Percentiles rank a stretch among this genome's conserved stretches.
These are phyloP conservation scores for Agrochola lychnidis DNA, from an alignment of 2,888 invertebrate species.

Conservation along the genomic window DNA sequence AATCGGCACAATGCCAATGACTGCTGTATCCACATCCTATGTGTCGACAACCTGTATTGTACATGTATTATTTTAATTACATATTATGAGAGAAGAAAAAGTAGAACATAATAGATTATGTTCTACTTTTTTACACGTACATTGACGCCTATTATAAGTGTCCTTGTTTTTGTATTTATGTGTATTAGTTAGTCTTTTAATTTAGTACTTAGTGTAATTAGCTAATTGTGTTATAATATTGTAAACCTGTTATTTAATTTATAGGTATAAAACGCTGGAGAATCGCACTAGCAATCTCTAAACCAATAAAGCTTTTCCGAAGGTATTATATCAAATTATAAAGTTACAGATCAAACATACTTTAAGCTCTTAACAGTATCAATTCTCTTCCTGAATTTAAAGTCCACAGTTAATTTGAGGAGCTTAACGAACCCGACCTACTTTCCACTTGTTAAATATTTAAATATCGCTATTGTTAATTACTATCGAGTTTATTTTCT, in stretches of 20 bases:
- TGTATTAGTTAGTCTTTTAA: no score
- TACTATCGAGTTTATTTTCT: slow-evolving; percentile 2
- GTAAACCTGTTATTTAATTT: not conserved
- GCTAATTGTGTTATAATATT: no score
- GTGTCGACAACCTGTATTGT: no score
- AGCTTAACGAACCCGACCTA: slow-evolving; percentile 42
- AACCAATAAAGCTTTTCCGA: not conserved
- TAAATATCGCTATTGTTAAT: slow-evolving; percentile 16
- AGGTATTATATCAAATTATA: not conserved
- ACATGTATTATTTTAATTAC: no score
- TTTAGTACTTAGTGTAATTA: no score
- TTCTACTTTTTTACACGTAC: no score
- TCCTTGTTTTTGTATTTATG: no score
- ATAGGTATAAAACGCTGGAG: not conserved
- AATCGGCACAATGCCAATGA: no score
- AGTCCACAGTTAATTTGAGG: slow-evolving; percentile 34
- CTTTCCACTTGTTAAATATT: slow-evolving; percentile 48
- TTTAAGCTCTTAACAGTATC: slow-evolving; percentile 41
- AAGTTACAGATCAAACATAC: slow-evolving; percentile 30
- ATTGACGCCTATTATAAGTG: no score
- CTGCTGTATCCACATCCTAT: no score
- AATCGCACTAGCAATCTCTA: not conserved
- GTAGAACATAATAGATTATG: no score
- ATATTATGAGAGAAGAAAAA: no score
- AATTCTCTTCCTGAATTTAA: slow-evolving; percentile 29